Conservation (phyloP, 2,888 invertebrate genomes). For the Parnassius apollo region DNA sequence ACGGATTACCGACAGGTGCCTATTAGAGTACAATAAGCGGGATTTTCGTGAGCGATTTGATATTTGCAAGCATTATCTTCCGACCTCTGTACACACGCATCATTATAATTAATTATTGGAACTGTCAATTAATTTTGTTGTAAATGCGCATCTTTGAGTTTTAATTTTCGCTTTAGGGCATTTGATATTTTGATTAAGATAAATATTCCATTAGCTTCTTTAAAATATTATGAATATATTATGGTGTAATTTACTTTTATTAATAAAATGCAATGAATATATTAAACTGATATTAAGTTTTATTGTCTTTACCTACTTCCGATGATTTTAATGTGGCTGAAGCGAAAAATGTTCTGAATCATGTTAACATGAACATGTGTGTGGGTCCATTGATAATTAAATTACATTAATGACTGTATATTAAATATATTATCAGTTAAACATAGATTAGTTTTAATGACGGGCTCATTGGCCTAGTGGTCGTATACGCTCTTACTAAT, state of each 20-base stretch:
- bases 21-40: constrained; percentile 21
- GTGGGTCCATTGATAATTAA: too few relatives aligned
- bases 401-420: too few relatives aligned
- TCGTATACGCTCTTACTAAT: too few relatives aligned
- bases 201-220: neutral
- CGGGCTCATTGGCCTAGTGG: too few relatives aligned
- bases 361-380: too few relatives aligned
- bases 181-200: constrained; percentile 17
- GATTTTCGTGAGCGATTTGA: constrained; percentile 17
- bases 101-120: constrained; percentile 41
- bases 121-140: constrained; percentile 39
- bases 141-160: constrained; percentile 10
- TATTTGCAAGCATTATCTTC: constrained; percentile 32
- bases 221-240: neutral
- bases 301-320: too few relatives aligned
- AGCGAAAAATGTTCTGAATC: too few relatives aligned
- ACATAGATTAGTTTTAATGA: too few relatives aligned
- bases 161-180: constrained; percentile 15
- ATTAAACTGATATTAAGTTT: too few relatives aligned
- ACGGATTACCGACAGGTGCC: constrained; percentile 18
- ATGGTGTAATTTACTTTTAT: neutral
- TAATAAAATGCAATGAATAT: too few relatives aligned
- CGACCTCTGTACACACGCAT: constrained; percentile 32
- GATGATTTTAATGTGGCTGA: too few relatives aligned
- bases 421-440: too few relatives aligned